Percentiles rank a stretch among this genome's conserved stretches.
Evolutionary conservation across 2,113 vertebrate species (phyloP).

Genomic region (Ciconia maguari): DNA sequence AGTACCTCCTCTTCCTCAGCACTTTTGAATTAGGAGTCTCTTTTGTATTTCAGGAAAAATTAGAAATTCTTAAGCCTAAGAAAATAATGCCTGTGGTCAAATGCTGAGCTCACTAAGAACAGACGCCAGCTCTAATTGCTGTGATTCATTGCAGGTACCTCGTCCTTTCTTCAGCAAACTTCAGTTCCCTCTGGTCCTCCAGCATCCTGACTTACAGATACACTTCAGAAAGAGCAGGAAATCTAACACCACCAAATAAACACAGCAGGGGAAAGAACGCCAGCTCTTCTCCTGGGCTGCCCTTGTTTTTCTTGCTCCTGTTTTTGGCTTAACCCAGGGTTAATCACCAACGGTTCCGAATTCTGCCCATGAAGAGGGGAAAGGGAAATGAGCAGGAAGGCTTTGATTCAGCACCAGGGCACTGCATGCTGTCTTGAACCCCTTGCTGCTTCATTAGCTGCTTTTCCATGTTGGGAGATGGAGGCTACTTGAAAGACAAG

Average conservation of each 20-base stretch:
- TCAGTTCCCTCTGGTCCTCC: neutral
- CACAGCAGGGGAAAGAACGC: accelerated
- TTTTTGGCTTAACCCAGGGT: neutral
- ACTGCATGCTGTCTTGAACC: neutral
- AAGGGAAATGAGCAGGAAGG: constrained; percentile 23
- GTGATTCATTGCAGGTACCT: neutral
- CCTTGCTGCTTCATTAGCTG: neutral
- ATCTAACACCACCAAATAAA: neutral
- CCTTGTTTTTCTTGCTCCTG: neutral
- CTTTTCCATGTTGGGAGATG: neutral
- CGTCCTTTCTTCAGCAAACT: neutral
- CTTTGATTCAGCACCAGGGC: neutral
- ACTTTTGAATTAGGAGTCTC: neutral
- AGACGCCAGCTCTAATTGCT: neutral
- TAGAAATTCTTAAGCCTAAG: neutral
- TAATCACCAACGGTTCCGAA: neutral
- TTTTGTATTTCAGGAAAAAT: neutral
- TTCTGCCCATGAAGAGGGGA: neutral
- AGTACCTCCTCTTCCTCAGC: neutral
- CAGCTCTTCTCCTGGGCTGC: neutral
- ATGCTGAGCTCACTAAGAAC: neutral
- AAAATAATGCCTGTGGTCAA: neutral
- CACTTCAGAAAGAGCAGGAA: neutral
- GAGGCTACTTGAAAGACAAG: neutral
- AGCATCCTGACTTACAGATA: neutral